Percentiles rank a stretch among this genome's conserved stretches.
phyloP scores from a whole-genome alignment of 1,140 invertebrate species.

The Andrena cerasifolii region DNA sequence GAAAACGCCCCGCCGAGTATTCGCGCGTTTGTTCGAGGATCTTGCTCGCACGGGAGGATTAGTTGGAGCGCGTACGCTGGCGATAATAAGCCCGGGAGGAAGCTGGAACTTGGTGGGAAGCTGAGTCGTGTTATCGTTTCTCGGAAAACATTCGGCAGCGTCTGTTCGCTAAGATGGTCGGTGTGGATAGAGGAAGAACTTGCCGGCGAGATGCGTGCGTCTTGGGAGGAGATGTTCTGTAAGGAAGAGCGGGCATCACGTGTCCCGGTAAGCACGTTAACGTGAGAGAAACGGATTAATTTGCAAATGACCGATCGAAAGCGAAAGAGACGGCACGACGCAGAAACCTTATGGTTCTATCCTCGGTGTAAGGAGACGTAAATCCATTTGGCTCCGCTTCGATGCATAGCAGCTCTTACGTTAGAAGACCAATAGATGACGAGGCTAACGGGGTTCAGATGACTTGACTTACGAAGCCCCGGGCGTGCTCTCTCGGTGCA shows the following conservation, averaged over 20 bases:
- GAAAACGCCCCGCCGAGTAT: neutral
- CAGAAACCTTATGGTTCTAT: conserved; percentile 75
- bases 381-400: conserved; percentile 65
- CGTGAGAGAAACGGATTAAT: conserved; percentile 48
- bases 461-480: conserved; percentile 75
- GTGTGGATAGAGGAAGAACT: neutral
- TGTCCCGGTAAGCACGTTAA: conserved; percentile 25
- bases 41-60: neutral
- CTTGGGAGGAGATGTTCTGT: neutral
- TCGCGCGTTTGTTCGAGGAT: neutral
- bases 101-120: neutral
- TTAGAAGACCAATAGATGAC: conserved; percentile 71
- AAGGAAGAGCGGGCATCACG: conserved; percentile 33
- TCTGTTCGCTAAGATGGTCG: neutral
- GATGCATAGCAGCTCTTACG: conserved; percentile 39
- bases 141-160: neutral
- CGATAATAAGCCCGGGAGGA: neutral
- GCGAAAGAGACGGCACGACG: conserved; percentile 57
- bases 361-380: conserved; percentile 69
- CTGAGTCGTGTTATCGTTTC: neutral
- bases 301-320: conserved; percentile 46
- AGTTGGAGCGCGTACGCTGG: neutral
- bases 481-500: conserved; percentile 38
- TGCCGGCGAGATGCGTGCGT: neutral
- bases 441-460: conserved; percentile 73